These are phyloP conservation scores for Poecilus cupreus DNA, from an alignment of 2,888 invertebrate species.

Conservation along the genomic window DNA sequence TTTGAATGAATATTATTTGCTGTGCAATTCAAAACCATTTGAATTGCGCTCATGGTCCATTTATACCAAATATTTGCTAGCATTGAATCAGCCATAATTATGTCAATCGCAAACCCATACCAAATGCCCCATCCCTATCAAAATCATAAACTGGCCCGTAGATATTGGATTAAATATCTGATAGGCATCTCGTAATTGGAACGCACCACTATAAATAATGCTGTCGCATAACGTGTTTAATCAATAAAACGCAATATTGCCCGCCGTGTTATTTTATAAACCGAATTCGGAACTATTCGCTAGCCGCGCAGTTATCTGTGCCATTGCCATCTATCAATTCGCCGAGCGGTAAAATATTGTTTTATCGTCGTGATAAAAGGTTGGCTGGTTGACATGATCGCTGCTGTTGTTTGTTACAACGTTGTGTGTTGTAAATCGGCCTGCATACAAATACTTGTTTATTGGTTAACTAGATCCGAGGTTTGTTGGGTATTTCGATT, in stretches of 20 bases:
- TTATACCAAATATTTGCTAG: too few relatives aligned
- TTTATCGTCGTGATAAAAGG: conserved; percentile 51
- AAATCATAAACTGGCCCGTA: conserved; percentile 36
- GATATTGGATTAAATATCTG: conserved; percentile 44
- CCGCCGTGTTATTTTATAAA: conserved; percentile 43
- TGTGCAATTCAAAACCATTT: too few relatives aligned
- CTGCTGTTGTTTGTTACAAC: conserved; percentile 7
- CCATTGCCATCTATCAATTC: conserved; percentile 44
- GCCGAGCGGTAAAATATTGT: conserved; percentile 44
- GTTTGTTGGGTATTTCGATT: background rate
- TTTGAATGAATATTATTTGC: too few relatives aligned
- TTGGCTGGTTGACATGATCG: conserved; percentile 32
- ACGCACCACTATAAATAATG: conserved; percentile 47
- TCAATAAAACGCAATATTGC: conserved; percentile 51
- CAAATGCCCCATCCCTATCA: background rate
- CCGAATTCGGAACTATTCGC: conserved; percentile 5
- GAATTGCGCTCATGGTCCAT: too few relatives aligned
- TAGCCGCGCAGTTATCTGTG: background rate
- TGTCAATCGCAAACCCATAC: background rate
- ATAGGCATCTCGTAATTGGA: conserved; percentile 45
- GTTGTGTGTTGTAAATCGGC: background rate
- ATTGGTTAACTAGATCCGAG: background rate
- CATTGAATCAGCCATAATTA: conserved; percentile 10
- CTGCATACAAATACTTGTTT: conserved; percentile 13
- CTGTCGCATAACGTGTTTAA: conserved; percentile 34